These are phyloP conservation scores for Triplophysa tibetana DNA, from an alignment of 2,113 vertebrate genomes.

Conservation along the genomic window DNA sequence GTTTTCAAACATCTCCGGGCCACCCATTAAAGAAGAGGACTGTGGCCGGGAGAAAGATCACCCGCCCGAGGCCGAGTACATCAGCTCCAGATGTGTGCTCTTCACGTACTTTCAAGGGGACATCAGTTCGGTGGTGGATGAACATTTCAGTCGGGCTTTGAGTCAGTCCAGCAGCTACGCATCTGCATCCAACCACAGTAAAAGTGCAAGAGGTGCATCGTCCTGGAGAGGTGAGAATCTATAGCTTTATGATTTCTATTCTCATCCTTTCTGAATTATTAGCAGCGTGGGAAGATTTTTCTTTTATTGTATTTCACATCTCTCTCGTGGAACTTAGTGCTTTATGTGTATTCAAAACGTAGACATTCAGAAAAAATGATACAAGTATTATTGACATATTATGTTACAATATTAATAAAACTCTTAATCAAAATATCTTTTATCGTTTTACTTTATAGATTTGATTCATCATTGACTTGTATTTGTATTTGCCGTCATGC, in stretches of 20 bases:
- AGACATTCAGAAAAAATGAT: no score
- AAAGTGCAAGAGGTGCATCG: slow-evolving; percentile 69
- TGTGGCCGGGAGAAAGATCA: slow-evolving; percentile 88
- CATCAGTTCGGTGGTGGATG: slow-evolving; percentile 95
- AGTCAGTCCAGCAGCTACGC: slow-evolving; percentile 84
- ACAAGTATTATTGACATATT: no score
- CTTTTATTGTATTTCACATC: not conserved
- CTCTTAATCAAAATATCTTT: no score
- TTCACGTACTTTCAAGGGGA: slow-evolving; percentile 99
- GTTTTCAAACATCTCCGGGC: slow-evolving; percentile 75
- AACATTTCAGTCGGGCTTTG: slow-evolving; percentile 96
- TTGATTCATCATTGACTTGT: no score
- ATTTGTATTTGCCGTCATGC: not conserved
- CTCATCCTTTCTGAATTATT: no score
- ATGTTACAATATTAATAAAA: no score
- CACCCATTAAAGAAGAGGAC: slow-evolving; percentile 92
- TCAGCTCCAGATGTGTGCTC: slow-evolving; percentile 92
- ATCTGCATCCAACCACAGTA: slow-evolving; percentile 71
- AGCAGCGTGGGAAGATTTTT: not conserved
- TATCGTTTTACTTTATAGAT: no score
- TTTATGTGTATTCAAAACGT: no score
- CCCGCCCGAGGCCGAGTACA: slow-evolving; percentile 92
- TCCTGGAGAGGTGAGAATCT: slow-evolving; percentile 78
- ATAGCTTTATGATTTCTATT: not conserved
- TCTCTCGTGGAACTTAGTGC: not conserved